phyloP scores from a whole-genome alignment of 1,140 invertebrate species.

The Aphidius gifuensis region DNA sequence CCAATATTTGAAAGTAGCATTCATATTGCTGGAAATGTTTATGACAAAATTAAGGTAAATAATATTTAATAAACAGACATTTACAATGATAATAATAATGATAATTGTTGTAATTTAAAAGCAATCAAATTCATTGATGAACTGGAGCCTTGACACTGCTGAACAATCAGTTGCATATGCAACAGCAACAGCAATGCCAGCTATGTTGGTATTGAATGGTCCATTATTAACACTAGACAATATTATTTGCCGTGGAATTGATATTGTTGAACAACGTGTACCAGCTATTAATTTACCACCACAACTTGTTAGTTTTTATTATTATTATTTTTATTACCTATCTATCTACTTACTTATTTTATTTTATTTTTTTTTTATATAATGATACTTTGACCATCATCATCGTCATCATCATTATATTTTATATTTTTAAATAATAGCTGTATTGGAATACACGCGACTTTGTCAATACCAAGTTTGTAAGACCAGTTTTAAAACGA shows the following conservation, averaged over 20 bases:
- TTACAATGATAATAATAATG: background rate
- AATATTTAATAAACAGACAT: background rate
- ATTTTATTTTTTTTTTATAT: conserved; percentile 17
- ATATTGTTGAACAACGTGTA: conserved; percentile 73
- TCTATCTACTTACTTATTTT: conserved; percentile 24
- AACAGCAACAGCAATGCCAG: conserved; percentile 66
- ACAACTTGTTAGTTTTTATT: conserved; percentile 62
- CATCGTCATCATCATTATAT: no score
- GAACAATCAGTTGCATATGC: conserved; percentile 67
- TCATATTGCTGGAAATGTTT: conserved; percentile 66
- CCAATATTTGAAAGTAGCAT: conserved; percentile 71
- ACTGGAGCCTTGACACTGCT: conserved; percentile 70
- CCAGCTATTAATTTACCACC: conserved; percentile 73
- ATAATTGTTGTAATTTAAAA: conserved; percentile 31
- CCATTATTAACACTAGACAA: conserved; percentile 71
- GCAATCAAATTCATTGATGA: conserved; percentile 67
- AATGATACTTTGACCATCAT: no score
- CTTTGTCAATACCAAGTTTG: conserved; percentile 65
- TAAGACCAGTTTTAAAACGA: conserved; percentile 66
- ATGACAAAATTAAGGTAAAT: conserved; percentile 65
- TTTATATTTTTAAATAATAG: conserved; percentile 47
- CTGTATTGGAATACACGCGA: conserved; percentile 74
- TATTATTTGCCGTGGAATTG: conserved; percentile 72
- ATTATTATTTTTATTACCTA: background rate
- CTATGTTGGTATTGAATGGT: conserved; percentile 64